A percentile compares a stretch with the other conserved stretches of the same genome.
phyloP scores from a whole-genome alignment of 2,797 vertebrate species.

The Gymnocypris eckloni region DNA sequence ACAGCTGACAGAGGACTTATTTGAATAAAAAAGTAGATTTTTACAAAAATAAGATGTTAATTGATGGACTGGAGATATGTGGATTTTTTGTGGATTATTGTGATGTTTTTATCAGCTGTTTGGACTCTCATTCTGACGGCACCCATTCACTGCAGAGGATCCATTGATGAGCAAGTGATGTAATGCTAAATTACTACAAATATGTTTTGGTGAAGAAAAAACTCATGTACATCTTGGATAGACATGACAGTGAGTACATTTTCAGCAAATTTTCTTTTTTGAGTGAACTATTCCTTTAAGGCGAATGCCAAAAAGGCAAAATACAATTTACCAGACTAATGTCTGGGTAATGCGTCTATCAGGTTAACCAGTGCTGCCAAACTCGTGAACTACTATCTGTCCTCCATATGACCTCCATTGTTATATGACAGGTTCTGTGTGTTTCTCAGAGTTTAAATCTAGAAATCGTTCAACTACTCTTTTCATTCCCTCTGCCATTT shows the following conservation, averaged over 20 bases:
- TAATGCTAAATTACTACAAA: background rate
- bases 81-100: background rate
- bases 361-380: background rate
- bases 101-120: background rate
- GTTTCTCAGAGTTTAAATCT: conserved; percentile 14
- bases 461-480: background rate
- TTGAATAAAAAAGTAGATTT: background rate
- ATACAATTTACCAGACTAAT: background rate
- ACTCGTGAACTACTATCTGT: background rate
- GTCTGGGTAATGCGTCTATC: background rate
- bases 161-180: background rate
- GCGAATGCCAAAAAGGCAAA: background rate
- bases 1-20: background rate
- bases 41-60: background rate
- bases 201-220: background rate
- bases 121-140: background rate
- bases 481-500: background rate
- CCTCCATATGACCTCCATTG: conserved; percentile 3
- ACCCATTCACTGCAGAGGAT: background rate
- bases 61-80: background rate
- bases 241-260: background rate
- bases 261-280: background rate
- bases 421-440: background rate
- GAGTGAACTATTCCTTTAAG: background rate
- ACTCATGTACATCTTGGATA: background rate